These are phyloP conservation scores for Catharus bicknelli DNA, from an alignment of 2,113 vertebrate genomes.

Conservation along the genomic window DNA sequence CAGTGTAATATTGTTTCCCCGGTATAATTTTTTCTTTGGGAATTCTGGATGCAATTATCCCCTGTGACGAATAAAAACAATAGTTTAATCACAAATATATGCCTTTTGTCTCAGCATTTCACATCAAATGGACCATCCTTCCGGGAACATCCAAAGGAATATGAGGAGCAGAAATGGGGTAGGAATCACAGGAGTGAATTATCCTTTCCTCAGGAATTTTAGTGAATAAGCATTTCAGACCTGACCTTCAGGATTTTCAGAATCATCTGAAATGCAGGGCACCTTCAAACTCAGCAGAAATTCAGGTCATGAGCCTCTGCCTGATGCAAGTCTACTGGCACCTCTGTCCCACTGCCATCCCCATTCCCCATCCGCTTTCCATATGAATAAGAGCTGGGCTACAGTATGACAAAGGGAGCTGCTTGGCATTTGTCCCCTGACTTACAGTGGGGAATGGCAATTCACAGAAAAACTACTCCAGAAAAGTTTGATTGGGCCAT, in stretches of 20 bases:
- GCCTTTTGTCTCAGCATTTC: conserved; percentile 31
- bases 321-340: not conserved
- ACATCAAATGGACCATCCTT: conserved; percentile 27
- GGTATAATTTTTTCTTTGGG: not conserved
- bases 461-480: not conserved
- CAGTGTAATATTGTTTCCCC: not conserved
- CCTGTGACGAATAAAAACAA: conserved; percentile 69
- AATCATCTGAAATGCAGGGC: not conserved
- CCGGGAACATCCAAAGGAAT: not conserved
- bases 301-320: fast-evolving
- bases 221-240: not conserved
- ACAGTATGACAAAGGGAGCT: not conserved
- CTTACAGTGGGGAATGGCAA: not conserved
- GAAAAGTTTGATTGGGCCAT: not conserved
- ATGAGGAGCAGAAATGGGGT: not conserved
- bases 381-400: not conserved
- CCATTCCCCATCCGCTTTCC: fast-evolving
- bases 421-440: not conserved
- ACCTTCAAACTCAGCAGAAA: not conserved
- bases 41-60: conserved; percentile 70
- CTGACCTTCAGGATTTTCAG: not conserved
- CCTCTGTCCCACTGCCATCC: not conserved
- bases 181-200: not conserved
- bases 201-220: not conserved
- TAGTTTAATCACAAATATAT: conserved; percentile 57